Percentiles rank a stretch among this genome's conserved stretches.
Evolutionary conservation across 1,140 invertebrate species (phyloP).

Genomic region (Ephestia elutella): DNA sequence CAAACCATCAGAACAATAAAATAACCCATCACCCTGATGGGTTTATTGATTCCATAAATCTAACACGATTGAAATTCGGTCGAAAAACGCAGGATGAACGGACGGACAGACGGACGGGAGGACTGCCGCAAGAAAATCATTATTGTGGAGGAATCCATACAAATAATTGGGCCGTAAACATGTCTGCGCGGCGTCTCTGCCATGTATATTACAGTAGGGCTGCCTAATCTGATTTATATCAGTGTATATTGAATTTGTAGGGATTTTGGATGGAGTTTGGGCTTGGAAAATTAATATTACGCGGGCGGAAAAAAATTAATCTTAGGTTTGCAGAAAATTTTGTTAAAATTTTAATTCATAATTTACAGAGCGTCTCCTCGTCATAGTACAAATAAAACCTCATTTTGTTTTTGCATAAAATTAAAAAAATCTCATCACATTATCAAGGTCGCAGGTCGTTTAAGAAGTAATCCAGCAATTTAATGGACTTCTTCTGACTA

Average conservation of each 20-base stretch:
- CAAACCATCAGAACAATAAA: background rate
- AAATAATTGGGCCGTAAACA: conserved; percentile 74
- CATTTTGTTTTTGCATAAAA: too few species aligned
- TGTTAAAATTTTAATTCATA: too few species aligned
- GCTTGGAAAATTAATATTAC: too few species aligned
- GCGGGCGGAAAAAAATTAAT: too few species aligned
- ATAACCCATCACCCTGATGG: background rate
- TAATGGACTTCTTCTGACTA: too few species aligned
- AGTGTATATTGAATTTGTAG: background rate
- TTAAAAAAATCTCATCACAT: too few species aligned
- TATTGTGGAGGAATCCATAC: conserved; percentile 70
- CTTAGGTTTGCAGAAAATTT: too few species aligned
- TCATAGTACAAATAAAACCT: too few species aligned
- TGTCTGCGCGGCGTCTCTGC: conserved; percentile 68
- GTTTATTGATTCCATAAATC: conserved; percentile 33
- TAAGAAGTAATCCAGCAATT: too few species aligned
- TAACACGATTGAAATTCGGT: conserved; percentile 24
- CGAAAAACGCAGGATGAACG: background rate
- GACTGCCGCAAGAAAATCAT: conserved; percentile 68
- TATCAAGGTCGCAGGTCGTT: too few species aligned
- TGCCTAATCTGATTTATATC: conserved; percentile 17
- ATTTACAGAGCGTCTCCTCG: too few species aligned
- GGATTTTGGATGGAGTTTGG: too few species aligned
- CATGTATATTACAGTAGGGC: conserved; percentile 67
- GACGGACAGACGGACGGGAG: conserved; percentile 33